phyloP scores from a whole-genome alignment of 1,140 invertebrate species.

The Achroia grisella region DNA sequence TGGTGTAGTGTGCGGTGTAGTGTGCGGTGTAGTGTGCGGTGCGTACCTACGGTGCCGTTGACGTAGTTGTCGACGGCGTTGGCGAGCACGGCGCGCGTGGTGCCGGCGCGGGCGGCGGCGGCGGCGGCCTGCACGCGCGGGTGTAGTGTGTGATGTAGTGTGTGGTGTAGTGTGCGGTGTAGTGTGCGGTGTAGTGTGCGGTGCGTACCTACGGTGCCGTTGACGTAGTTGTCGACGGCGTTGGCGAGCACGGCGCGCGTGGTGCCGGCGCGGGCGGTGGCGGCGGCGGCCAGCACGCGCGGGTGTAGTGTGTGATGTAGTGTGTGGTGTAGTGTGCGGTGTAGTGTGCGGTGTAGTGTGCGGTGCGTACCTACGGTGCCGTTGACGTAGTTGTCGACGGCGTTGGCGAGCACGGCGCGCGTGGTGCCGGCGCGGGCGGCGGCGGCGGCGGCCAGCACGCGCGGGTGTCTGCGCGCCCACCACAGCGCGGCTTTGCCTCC shows the following conservation, averaged over 20 bases:
- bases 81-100: constrained; percentile 94
- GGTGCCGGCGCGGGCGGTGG: constrained; percentile 91
- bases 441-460: constrained; percentile 88
- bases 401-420: constrained; percentile 95
- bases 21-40: too few relatives aligned
- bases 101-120: constrained; percentile 91
- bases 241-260: constrained; percentile 96
- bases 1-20: too few relatives aligned
- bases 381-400: constrained; percentile 96
- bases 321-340: too few relatives aligned
- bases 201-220: constrained; percentile 86
- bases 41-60: constrained; percentile 90
- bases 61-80: constrained; percentile 98
- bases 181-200: too few relatives aligned
- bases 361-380: constrained; percentile 84
- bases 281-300: constrained; percentile 86
- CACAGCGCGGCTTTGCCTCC: constrained; percentile 99
- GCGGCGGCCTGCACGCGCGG: constrained; percentile 88
- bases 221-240: constrained; percentile 96
- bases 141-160: too few relatives aligned
- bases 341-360: too few relatives aligned
- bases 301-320: too few relatives aligned
- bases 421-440: constrained; percentile 93
- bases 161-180: too few relatives aligned
- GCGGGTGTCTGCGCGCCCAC: constrained; percentile 97